Percentiles rank a stretch among this genome's conserved stretches.
Conservation (phyloP, 2,113 vertebrate genomes). For the Sinosuthora webbiana region DNA sequence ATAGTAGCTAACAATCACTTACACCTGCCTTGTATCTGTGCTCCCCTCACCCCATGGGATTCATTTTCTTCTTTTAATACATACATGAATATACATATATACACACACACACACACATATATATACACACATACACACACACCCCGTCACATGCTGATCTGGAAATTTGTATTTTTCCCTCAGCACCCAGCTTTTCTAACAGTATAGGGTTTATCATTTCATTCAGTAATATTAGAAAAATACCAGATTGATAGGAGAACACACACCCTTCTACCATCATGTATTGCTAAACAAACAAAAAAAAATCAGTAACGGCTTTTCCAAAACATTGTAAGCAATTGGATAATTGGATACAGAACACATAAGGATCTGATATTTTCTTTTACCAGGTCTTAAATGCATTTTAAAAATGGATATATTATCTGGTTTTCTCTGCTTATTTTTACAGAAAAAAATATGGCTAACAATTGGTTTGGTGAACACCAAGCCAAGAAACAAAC, state of each 20-base stretch:
- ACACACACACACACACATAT: neutral
- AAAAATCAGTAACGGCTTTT: neutral
- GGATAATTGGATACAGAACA: neutral
- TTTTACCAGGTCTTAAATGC: neutral
- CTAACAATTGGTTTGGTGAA: constrained; percentile 27
- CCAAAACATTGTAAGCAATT: neutral
- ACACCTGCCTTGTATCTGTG: neutral
- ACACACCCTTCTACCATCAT: neutral
- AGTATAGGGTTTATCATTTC: neutral
- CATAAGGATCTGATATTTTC: neutral
- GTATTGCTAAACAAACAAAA: neutral
- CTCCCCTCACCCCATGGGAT: neutral
- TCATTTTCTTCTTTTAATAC: constrained; percentile 17
- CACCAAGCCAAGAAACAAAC: constrained; percentile 34
- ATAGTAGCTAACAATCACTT: neutral
- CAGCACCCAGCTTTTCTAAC: neutral
- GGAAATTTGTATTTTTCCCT: neutral
- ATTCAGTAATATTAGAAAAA: neutral
- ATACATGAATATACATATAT: constrained; percentile 29
- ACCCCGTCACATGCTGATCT: rapidly evolving
- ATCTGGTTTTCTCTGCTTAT: constrained; percentile 12
- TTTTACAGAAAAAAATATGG: neutral
- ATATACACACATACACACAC: neutral
- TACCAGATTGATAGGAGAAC: neutral
- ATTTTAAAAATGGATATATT: neutral